These are phyloP conservation scores for Steromphala cineraria DNA, from an alignment of 2,888 invertebrate genomes.

Conservation along the genomic window DNA sequence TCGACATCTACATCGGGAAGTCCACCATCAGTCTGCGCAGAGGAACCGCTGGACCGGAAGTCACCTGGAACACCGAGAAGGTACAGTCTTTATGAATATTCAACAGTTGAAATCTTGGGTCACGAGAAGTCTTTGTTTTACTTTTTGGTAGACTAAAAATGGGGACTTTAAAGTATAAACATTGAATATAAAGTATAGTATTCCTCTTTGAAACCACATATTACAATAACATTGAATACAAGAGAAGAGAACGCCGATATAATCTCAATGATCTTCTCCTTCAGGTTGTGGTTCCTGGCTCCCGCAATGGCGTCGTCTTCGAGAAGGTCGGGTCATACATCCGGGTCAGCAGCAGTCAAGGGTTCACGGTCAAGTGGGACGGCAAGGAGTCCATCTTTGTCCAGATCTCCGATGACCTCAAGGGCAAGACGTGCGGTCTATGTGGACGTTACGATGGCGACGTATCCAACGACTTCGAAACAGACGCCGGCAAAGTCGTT, in stretches of 20 bases:
- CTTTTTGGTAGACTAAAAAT: too few relatives aligned
- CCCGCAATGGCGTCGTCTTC: constrained; percentile 82
- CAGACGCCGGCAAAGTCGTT: constrained; percentile 78
- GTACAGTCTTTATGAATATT: not conserved
- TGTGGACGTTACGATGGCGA: constrained; percentile 88
- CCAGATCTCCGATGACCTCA: constrained; percentile 76
- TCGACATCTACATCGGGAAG: constrained; percentile 84
- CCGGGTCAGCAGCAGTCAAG: constrained; percentile 81
- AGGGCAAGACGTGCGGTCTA: constrained; percentile 88
- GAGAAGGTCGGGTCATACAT: constrained; percentile 84
- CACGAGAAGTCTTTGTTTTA: too few relatives aligned
- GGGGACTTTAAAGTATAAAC: too few relatives aligned
- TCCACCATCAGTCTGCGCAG: constrained; percentile 73
- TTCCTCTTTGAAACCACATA: too few relatives aligned
- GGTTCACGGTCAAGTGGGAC: constrained; percentile 86
- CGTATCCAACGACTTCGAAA: constrained; percentile 82
- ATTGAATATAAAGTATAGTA: too few relatives aligned
- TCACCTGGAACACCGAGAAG: constrained; percentile 50
- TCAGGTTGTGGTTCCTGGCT: constrained; percentile 48
- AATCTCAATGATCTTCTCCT: not conserved
- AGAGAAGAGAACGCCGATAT: too few relatives aligned
- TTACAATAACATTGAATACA: too few relatives aligned
- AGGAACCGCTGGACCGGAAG: constrained; percentile 46
- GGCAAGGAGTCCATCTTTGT: constrained; percentile 75
- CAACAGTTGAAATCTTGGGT: too few relatives aligned